Evolutionary conservation across 2,888 invertebrate genomes (phyloP).

Genomic region (Cosmia trapezina): DNA sequence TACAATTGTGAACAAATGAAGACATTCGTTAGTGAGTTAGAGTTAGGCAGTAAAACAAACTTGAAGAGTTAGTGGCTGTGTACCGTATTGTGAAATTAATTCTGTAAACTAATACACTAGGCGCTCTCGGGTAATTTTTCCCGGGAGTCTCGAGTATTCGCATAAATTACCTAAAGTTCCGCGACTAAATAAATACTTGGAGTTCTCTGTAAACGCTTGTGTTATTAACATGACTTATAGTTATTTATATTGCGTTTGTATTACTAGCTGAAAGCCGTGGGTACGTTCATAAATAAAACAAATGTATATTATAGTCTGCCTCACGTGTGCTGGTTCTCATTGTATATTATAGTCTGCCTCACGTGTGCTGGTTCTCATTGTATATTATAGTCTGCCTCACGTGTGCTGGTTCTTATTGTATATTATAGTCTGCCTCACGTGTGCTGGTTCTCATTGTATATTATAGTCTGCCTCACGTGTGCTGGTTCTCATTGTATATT

Average conservation of each 20-base stretch:
- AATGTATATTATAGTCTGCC: conserved; percentile 20
- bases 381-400: conserved; percentile 17
- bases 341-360: conserved; percentile 9
- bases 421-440: conserved; percentile 18
- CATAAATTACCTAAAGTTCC: conserved; percentile 58
- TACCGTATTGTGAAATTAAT: conserved; percentile 56
- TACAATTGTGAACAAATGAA: conserved; percentile 42
- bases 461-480: conserved; percentile 20
- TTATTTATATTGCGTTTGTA: conserved; percentile 34
- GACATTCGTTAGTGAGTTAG: conserved; percentile 38
- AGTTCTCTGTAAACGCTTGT: conserved; percentile 41
- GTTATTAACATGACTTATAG: conserved; percentile 49
- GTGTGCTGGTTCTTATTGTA: conserved; percentile 23
- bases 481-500: conserved; percentile 18
- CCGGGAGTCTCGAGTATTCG: conserved; percentile 53
- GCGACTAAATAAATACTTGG: conserved; percentile 54
- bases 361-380: conserved; percentile 29
- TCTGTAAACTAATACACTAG: conserved; percentile 45
- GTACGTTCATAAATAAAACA: conserved; percentile 11
- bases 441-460: conserved; percentile 26
- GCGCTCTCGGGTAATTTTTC: conserved; percentile 49
- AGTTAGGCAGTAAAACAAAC: conserved; percentile 21
- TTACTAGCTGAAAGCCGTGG: conserved; percentile 20
- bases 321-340: conserved; percentile 16
- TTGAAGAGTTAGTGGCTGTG: conserved; percentile 24